Conservation (phyloP, 2,888 invertebrate species). For the Andrena bicolor region DNA sequence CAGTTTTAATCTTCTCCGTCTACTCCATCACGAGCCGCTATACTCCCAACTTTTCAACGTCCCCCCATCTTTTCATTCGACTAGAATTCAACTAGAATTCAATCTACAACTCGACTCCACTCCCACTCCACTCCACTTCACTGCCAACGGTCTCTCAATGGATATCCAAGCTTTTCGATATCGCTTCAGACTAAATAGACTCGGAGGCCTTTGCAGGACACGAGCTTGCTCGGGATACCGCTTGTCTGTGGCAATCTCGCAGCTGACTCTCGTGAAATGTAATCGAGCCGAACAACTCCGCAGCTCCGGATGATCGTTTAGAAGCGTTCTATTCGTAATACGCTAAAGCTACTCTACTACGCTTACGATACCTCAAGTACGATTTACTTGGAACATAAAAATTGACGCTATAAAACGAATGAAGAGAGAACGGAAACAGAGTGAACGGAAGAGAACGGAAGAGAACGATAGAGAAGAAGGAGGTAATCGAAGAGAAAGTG, state of each 20-base stretch:
- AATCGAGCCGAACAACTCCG: slow-evolving; percentile 22
- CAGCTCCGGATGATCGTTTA: slow-evolving; percentile 26
- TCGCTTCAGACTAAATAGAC: neutral
- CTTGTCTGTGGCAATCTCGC: neutral
- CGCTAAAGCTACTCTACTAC: slow-evolving; percentile 67
- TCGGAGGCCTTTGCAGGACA: neutral
- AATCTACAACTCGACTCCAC: neutral
- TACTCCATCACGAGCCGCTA: neutral
- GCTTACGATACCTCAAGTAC: slow-evolving; percentile 69
- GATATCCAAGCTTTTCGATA: neutral
- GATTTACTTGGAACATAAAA: slow-evolving; percentile 55
- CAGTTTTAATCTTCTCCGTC: no score
- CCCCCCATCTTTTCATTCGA: no score
- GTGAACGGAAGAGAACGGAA: slow-evolving; percentile 7
- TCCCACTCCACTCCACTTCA: neutral
- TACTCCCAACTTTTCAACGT: neutral
- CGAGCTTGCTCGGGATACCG: neutral
- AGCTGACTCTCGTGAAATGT: neutral
- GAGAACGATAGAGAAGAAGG: slow-evolving; percentile 4
- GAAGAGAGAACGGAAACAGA: slow-evolving; percentile 5
- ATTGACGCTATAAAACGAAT: slow-evolving; percentile 47
- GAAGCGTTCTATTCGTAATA: slow-evolving; percentile 67
- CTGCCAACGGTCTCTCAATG: neutral
- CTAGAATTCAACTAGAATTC: no score
- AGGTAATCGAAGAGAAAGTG: neutral